Percentiles rank a stretch among this genome's conserved stretches.
phyloP scores from a whole-genome alignment of 2,797 vertebrate genomes.

The Melanotaenia maccullochi region DNA sequence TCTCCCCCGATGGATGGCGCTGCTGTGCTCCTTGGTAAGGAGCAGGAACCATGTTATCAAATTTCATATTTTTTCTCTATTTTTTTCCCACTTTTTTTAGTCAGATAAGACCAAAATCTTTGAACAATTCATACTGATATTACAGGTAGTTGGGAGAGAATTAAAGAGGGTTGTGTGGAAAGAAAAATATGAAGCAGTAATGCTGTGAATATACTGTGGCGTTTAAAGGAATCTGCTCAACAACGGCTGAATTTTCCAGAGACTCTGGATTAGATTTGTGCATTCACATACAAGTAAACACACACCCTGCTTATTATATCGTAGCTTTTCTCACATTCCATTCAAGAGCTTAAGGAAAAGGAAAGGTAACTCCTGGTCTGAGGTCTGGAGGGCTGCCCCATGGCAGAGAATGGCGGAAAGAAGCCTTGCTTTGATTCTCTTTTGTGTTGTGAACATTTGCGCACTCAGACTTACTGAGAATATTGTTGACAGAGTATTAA shows the following conservation, averaged over 20 bases:
- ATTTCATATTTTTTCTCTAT: slow-evolving; percentile 31
- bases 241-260: neutral
- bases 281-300: slow-evolving; percentile 10
- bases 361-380: slow-evolving; percentile 55
- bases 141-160: slow-evolving; percentile 15
- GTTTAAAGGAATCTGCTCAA: neutral
- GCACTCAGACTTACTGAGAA: slow-evolving; percentile 27
- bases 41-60: slow-evolving; percentile 37
- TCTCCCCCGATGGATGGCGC: slow-evolving; percentile 59
- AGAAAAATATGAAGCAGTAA: neutral
- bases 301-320: slow-evolving; percentile 28
- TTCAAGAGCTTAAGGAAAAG: slow-evolving; percentile 51
- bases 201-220: neutral
- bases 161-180: neutral
- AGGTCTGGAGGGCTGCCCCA: slow-evolving; percentile 31
- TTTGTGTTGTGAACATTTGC: slow-evolving; percentile 33
- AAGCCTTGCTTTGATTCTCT: slow-evolving; percentile 56
- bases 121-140: slow-evolving; percentile 14
- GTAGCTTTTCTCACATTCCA: slow-evolving; percentile 57
- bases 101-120: slow-evolving; percentile 25
- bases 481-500: slow-evolving; percentile 51
- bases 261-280: neutral
- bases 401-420: slow-evolving; percentile 53
- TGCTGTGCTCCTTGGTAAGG: slow-evolving; percentile 32
- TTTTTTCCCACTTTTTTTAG: slow-evolving; percentile 23